These are phyloP conservation scores for Contarinia nasturtii DNA, from an alignment of 1,140 invertebrate species.

Conservation along the genomic window DNA sequence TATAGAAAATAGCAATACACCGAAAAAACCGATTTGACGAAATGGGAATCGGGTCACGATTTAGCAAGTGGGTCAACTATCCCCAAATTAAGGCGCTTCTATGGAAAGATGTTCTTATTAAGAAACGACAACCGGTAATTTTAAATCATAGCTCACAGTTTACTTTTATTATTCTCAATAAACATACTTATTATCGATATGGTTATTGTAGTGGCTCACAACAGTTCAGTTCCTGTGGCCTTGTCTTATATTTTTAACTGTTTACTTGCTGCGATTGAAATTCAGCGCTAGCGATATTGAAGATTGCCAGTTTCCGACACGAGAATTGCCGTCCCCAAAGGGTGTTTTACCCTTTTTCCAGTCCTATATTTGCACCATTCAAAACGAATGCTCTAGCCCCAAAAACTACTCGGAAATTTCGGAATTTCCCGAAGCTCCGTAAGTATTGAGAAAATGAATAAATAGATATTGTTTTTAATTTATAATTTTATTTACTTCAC, in stretches of 20 bases:
- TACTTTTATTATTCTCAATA: not conserved
- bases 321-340: slow-evolving; percentile 33
- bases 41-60: not conserved
- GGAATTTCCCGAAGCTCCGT: slow-evolving; percentile 37
- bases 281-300: slow-evolving; percentile 15
- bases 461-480: not conserved
- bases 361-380: slow-evolving; percentile 41
- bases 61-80: slow-evolving; percentile 6
- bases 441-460: slow-evolving; percentile 12
- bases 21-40: no score
- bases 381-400: slow-evolving; percentile 35
- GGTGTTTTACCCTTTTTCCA: slow-evolving; percentile 39
- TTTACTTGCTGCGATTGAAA: slow-evolving; percentile 19
- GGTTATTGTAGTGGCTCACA: slow-evolving; percentile 11
- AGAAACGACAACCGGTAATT: slow-evolving; percentile 15
- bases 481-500: slow-evolving; percentile 2
- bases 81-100: slow-evolving; percentile 18
- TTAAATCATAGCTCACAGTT: no score
- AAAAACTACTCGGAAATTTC: slow-evolving; percentile 36
- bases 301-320: slow-evolving; percentile 31
- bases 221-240: slow-evolving; percentile 15
- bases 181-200: not conserved
- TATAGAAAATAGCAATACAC: no score
- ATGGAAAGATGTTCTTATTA: slow-evolving; percentile 19
- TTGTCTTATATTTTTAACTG: slow-evolving; percentile 15